phyloP scores from a whole-genome alignment of 2,113 vertebrate species.

The Aspidoscelis tigris region DNA sequence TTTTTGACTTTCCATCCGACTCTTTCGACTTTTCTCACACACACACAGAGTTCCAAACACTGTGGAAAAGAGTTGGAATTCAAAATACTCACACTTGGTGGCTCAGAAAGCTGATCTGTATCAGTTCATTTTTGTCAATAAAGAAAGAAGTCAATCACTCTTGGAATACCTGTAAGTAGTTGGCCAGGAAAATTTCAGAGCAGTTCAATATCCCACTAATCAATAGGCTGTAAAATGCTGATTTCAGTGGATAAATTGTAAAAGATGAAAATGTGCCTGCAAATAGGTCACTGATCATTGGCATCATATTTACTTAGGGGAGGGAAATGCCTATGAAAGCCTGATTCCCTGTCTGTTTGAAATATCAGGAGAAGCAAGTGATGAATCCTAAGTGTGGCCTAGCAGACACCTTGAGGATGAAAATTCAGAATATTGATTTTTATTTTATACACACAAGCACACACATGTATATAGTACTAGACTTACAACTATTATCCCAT shows the following conservation, averaged over 20 bases:
- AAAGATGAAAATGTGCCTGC: slow-evolving; percentile 52
- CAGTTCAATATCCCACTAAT: slow-evolving; percentile 68
- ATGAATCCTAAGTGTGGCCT: not conserved
- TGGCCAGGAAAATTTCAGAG: slow-evolving; percentile 51
- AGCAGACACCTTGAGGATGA: not conserved
- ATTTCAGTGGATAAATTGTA: slow-evolving; percentile 68
- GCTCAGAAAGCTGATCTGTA: slow-evolving; percentile 59
- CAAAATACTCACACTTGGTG: slow-evolving; percentile 41
- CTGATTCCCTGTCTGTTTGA: slow-evolving; percentile 28
- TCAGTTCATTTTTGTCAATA: slow-evolving; percentile 75
- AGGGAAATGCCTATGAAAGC: slow-evolving; percentile 21
- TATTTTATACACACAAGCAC: not conserved
- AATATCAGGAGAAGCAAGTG: slow-evolving; percentile 24
- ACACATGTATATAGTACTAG: too few relatives aligned
- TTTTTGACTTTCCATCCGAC: slow-evolving; percentile 2
- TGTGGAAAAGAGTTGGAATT: slow-evolving; percentile 46
- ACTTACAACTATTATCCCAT: not conserved
- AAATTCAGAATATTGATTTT: not conserved
- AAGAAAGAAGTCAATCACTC: slow-evolving; percentile 72
- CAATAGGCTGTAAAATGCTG: slow-evolving; percentile 72
- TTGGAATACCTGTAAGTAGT: slow-evolving; percentile 52
- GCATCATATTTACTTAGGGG: slow-evolving; percentile 55
- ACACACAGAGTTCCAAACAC: slow-evolving; percentile 26
- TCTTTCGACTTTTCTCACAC: not conserved
- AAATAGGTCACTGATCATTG: slow-evolving; percentile 57